Evolutionary conservation across 2,113 vertebrate genomes (phyloP), one percentile per base, ranked within the genome.

Genomic region (Plotosus lineatus): DNA sequence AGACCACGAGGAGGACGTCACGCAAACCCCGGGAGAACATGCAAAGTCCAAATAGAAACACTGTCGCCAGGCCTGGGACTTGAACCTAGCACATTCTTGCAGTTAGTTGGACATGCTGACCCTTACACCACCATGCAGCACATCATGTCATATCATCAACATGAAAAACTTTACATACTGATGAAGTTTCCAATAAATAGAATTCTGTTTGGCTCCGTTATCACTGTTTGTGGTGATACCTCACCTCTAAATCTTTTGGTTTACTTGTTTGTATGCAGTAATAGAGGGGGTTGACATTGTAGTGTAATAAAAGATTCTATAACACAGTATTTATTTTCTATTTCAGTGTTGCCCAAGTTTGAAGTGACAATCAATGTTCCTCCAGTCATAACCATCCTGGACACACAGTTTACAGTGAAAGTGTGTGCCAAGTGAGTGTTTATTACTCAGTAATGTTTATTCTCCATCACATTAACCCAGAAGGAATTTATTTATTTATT

Each of bases 321-420:
- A 21, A 19, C 31, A 15, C 4, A 6, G 60, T 63, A 17, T 12
- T 66, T 2, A 23, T 19, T 72, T 36, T 81, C 58, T 78, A 23
- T 71, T 87, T 77, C 63, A 94, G 92, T 94, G 81, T 85, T 93
- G 75, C 93, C 92, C 19, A 93, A 91, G 76, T 93, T 87, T 88
- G 92, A 92, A 33, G 91, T 93, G 1, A 91, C 56, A 15, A 69
- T 92, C 9, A 15, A 88, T 11, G 84, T 93, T 75, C 92, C 93
- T 36, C 51, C 40, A 2, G 69, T 90, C 68, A 85, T 93, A 1
- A 88, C 86, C 46, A 83, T 89, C 77, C 58, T 89, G 81, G 91
- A 94, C 78, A 31, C 58, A 10, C 42, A 91, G 31, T 86, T 81
- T 8, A 83, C 68, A 0, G 2, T 93, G 1, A 89, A 53, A 80